Evolutionary conservation across 2,888 invertebrate genomes (phyloP), one percentile per base, ranked within the genome.

Genomic region (Diarsia rubi): DNA sequence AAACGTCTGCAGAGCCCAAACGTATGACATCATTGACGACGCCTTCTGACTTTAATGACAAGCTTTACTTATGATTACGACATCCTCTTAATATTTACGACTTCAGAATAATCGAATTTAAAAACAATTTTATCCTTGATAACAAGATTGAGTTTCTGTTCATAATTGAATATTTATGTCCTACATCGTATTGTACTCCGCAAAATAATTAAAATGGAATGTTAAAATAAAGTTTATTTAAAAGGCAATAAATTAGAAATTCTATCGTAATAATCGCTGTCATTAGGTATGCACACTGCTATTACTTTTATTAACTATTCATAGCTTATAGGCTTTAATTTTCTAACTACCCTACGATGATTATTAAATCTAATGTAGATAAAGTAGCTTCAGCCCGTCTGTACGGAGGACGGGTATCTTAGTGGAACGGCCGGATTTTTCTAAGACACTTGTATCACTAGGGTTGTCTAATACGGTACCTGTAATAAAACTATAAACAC

Each of bases 351-450:
- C 75, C 78, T 73, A 24, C 27, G 65, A 75, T 64, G 76, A 77
- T 86, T 88, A 88, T 86, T 85, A 88, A 86, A 84, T 77, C 75
- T 86, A 78, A 82, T 81, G 75, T 82, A 79, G 79, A 76, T 81
- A 85, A 75, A 78, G 76, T 67, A 78, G 68, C 65, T 66, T 75
- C 69, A 78, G 77, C 79, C 59, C 60, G 77, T 69, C 63, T 69
- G 79, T 72, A 52, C 76, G 62, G 57, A 65, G 68, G 79, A 82
- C 89, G 78, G 75, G 89, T 88, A 88, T 82, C 84, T 83, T 86
- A 87, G 90, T 88, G 83, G 90, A 81, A 81, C 78, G 84, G 83
- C 88, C 77, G 88, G 90, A 90, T 88, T 89, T 88, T 90, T 89
- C 85, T 87, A 71, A 83, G 65, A 76, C 88, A 88, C 86, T 84